Conservation (phyloP, 2,113 vertebrate species). For the Psilopsiagon aurifrons region DNA sequence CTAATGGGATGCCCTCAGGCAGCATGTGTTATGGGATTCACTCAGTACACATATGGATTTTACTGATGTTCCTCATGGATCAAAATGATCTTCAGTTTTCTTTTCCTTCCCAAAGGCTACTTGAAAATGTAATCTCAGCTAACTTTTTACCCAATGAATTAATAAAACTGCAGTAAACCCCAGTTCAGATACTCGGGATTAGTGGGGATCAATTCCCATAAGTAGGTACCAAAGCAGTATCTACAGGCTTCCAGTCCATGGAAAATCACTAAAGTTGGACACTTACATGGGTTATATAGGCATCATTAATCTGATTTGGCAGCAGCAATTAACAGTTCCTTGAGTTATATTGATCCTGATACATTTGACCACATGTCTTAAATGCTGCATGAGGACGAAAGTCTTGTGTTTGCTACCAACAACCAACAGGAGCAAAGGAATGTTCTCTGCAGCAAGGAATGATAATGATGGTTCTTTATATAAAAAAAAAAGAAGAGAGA, state of each 20-base stretch:
- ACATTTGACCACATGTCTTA: neutral
- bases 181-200: neutral
- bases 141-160: neutral
- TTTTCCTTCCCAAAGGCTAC: neutral
- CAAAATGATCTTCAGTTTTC: neutral
- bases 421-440: neutral
- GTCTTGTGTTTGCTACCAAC: neutral
- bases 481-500: neutral
- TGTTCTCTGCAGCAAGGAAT: neutral
- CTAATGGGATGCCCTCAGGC: neutral
- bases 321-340: constrained; percentile 32
- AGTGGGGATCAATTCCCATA: neutral
- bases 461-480: neutral
- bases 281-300: neutral
- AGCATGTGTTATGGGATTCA: rapidly evolving
- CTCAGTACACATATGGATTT: neutral
- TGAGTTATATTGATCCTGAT: neutral
- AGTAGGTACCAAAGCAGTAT: neutral
- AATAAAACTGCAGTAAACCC: neutral
- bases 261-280: neutral
- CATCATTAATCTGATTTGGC: neutral
- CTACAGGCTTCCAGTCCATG: neutral
- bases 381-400: neutral
- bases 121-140: neutral
- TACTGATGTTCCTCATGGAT: neutral